Base-by-base conservation (phyloP, 2,797 vertebrate species). In the Sebastes minor region DNA sequence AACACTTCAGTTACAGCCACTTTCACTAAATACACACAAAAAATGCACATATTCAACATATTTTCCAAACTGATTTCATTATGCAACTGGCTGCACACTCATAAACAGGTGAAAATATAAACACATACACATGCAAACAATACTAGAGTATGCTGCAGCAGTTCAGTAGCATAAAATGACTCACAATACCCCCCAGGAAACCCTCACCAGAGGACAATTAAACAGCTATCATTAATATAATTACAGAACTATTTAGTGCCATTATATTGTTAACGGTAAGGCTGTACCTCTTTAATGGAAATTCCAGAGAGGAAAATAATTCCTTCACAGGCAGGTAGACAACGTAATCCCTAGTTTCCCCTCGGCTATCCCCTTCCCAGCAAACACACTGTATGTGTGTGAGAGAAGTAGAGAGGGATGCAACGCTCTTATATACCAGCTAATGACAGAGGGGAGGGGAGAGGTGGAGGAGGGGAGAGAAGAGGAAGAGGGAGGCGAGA, bases 381-480 rank as follows among this genome's bases (percentile, higher is more conserved):
- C 32, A 86, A 90, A 90, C 86, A 90, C 89, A 90, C 89, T 13
- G 74, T 73, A 72, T 85, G 68, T 87, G 88, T 91, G 92, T 93
- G 91, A 88, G 87, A 74, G 87, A 90, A 87, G 83, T 76, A 70
- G 33, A 74, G 84, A 76, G 76, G 86, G 91, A 91, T 90, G 85
- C 81, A 90, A 84, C 78, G 91, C 88, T 91, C 83, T 94, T 95
- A 93, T 94, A 94, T 93, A 92, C 69, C 61, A 86, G 86, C 89
- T 90, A 91, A 91, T 91, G 91, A 92, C 81, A 87, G 88, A 92
- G 88, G 91, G 91, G 89, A 90, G 92, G 89, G 90, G 82, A 88
- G 88, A 92, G 82, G 90, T 91, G 91, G 89, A 88, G 91, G 89
- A 93, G 89, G 91, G 88, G 76, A 90, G 83, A 82, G 74, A 78